phyloP scores from a whole-genome alignment of 2,797 vertebrate genomes.

The Forpus xanthops region DNA sequence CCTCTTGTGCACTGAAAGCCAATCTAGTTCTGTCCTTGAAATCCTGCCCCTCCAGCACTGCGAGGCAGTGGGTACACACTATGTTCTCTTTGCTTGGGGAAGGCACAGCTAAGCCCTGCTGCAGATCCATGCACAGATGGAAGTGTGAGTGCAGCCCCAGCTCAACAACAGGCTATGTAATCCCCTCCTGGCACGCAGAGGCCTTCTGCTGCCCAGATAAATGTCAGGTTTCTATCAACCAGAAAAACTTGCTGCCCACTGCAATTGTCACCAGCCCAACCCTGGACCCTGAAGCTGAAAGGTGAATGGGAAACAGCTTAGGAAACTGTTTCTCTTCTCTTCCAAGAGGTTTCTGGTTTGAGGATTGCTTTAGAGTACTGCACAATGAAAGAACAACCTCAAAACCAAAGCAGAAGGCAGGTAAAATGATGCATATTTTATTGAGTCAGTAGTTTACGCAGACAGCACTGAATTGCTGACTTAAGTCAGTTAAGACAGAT shows the following conservation, averaged over 20 bases:
- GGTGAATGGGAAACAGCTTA: not conserved
- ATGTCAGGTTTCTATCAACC: slow-evolving; percentile 27
- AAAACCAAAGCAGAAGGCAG: not conserved
- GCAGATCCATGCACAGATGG: slow-evolving; percentile 10
- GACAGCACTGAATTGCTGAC: not conserved
- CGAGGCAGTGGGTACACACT: not conserved
- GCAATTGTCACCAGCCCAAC: not conserved
- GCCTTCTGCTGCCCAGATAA: slow-evolving; percentile 34
- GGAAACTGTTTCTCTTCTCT: not conserved
- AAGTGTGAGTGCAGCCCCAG: not conserved
- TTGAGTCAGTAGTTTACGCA: not conserved
- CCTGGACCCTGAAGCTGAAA: not conserved
- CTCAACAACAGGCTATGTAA: slow-evolving; percentile 13
- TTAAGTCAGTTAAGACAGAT: not conserved
- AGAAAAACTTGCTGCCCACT: not conserved
- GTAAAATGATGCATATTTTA: not conserved
- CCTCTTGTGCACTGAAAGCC: not conserved
- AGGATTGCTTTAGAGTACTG: not conserved
- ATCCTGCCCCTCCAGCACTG: not conserved
- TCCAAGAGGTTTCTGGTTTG: not conserved
- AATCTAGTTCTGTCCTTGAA: not conserved
- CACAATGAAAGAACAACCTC: not conserved
- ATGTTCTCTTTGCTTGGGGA: not conserved
- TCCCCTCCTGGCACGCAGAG: slow-evolving; percentile 27
- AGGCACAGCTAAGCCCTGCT: not conserved